Evolutionary conservation across 2,888 invertebrate species (phyloP).

Genomic region (Urechis unicinctus): DNA sequence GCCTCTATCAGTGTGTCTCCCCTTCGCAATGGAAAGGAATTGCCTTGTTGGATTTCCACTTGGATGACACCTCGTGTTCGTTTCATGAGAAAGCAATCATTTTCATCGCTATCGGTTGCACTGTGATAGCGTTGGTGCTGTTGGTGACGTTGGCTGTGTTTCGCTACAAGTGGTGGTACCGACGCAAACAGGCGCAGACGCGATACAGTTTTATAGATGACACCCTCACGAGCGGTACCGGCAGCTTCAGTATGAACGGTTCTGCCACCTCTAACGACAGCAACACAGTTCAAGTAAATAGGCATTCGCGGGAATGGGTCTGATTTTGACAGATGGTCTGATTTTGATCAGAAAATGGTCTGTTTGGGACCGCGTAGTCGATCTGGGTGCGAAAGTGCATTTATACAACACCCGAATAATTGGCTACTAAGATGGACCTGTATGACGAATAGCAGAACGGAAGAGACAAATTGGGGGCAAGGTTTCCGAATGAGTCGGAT

Average conservation of each 20-base stretch:
- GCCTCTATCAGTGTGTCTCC: constrained; percentile 27
- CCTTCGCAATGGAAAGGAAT: constrained; percentile 26
- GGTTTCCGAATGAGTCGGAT: too few relatives aligned
- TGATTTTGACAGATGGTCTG: too few relatives aligned
- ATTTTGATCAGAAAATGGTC: too few relatives aligned
- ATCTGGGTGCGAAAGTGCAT: too few relatives aligned
- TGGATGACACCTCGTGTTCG: constrained; percentile 14
- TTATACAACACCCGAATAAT: too few relatives aligned
- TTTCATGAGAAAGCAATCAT: constrained; percentile 12
- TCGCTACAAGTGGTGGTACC: constrained; percentile 11
- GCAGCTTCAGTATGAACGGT: not conserved
- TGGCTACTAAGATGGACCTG: too few relatives aligned
- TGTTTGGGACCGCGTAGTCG: too few relatives aligned
- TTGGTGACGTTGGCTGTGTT: constrained; percentile 5
- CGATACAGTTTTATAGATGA: not conserved
- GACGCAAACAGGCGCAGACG: constrained; percentile 3
- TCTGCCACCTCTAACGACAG: not conserved
- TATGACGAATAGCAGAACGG: too few relatives aligned
- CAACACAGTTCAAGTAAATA: not conserved
- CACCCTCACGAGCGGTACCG: not conserved
- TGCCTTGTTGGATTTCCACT: constrained; percentile 26
- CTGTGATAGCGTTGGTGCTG: constrained; percentile 8
- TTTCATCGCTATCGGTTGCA: constrained; percentile 11
- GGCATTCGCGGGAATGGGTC: not conserved
- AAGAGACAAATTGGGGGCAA: too few relatives aligned